Conservation (phyloP, 2,113 vertebrate genomes). For the Vidua macroura region DNA sequence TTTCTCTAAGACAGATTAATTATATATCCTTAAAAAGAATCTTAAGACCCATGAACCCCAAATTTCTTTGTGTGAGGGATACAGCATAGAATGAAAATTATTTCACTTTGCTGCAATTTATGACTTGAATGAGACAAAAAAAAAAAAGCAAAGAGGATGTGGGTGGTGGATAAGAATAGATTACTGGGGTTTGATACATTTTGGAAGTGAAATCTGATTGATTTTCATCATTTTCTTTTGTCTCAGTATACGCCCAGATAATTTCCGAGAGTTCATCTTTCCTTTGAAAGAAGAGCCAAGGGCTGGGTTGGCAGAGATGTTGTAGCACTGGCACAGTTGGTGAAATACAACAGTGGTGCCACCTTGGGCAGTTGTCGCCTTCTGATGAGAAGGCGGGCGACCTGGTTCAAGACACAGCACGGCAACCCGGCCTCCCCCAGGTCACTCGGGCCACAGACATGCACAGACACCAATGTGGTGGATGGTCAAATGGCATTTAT, state of each 20-base stretch:
- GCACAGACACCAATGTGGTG: too few species aligned
- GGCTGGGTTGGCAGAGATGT: not conserved
- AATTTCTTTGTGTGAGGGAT: not conserved
- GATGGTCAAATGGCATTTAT: too few species aligned
- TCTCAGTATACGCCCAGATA: not conserved
- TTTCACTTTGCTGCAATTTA: not conserved
- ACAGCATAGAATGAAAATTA: not conserved
- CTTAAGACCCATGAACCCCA: not conserved
- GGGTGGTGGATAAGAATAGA: not conserved
- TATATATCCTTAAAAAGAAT: not conserved
- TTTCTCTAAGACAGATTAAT: not conserved
- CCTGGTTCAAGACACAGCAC: too few species aligned
- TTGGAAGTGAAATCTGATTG: not conserved
- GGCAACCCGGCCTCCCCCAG: too few species aligned
- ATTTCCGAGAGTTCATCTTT: not conserved
- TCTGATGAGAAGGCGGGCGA: too few species aligned
- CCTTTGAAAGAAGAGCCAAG: not conserved
- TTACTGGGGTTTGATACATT: not conserved
- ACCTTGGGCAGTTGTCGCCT: not conserved
- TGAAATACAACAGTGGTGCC: not conserved
- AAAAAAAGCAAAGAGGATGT: not conserved
- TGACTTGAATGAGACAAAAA: not conserved
- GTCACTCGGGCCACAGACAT: too few species aligned
- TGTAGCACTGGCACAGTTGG: not conserved
- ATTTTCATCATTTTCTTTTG: not conserved